Conservation (phyloP, 1,140 invertebrate species). For the Cydia splendana region DNA sequence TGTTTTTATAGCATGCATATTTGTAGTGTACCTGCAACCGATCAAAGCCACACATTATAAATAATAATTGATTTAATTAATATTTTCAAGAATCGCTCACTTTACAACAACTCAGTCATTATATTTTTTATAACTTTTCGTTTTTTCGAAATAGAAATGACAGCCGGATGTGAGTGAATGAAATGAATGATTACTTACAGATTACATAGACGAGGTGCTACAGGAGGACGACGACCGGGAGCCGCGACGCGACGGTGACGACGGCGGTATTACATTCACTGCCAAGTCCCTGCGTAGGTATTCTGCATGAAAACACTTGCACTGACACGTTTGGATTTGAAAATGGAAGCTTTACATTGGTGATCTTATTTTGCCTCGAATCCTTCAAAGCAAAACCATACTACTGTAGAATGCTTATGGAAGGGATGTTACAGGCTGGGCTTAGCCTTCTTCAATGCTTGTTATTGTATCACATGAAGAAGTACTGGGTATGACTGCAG, state of each 20-base stretch:
- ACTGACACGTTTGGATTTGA: slow-evolving; percentile 63
- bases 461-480: too few relatives aligned
- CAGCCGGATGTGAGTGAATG: not conserved
- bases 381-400: not conserved
- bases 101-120: slow-evolving; percentile 6
- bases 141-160: not conserved
- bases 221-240: slow-evolving; percentile 85
- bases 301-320: slow-evolving; percentile 67
- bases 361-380: slow-evolving; percentile 2
- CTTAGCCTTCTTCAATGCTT: too few relatives aligned
- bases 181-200: slow-evolving; percentile 75
- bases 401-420: too few relatives aligned
- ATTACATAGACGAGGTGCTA: slow-evolving; percentile 90
- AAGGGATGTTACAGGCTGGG: too few relatives aligned
- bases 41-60: slow-evolving; percentile 15
- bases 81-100: not conserved
- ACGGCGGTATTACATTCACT: slow-evolving; percentile 92
- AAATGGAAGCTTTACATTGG: slow-evolving; percentile 38
- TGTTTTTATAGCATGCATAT: slow-evolving; percentile 22
- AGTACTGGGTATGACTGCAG: too few relatives aligned
- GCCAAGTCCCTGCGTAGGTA: slow-evolving; percentile 91
- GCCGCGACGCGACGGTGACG: slow-evolving; percentile 83
- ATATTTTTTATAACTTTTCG: slow-evolving; percentile 5
- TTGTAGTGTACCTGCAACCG: slow-evolving; percentile 25
- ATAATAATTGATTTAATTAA: not conserved